Evolutionary conservation across 2,797 vertebrate genomes (phyloP), one percentile per base, ranked within the genome.

Genomic region (Silurus aristotelis): DNA sequence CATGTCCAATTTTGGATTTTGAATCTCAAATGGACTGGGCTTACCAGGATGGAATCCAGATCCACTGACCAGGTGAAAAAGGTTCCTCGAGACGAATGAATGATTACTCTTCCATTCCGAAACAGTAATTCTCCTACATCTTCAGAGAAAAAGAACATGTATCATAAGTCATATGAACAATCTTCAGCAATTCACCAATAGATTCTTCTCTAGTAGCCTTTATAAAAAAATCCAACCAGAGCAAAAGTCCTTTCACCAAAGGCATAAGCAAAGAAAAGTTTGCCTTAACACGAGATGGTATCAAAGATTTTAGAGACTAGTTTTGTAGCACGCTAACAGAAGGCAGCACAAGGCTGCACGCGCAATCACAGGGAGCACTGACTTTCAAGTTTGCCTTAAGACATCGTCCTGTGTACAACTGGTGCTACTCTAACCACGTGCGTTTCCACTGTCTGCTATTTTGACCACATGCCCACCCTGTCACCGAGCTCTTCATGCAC

Each of bases 181-280:
- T 31, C 55, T 58, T 58, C 4, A 38, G 3, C 73, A 13, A 25
- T 66, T 66, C 48, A 9, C 6, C 19, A 31, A 6, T 79, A 19
- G 6, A 46, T 8, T 3, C 77, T 63, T 15, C 63, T 13, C 8
- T 25, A 10, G 20, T 72, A 75, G 22, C 13, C 46, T 46, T 72
- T 55, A 85, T 80, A 52, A 55, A 56, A 56, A 80, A 73, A 38
- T 80, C n/a, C 7, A 55, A 61, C 58, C 64, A 80, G 66, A 38
- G 19, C 25, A 27, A 52, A 46, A 63, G 66, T 80, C 56, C 43
- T 19, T 73, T 38, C 67, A 38, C 12, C 27, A 12, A 52, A 80
- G 64, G 43, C 27, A 56, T 20, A 71, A 31, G 31, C 31, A 31
- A 38, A 38, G 38, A 38, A 38, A 38, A 38, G 31, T 38, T 38